Evolutionary conservation across 1,140 invertebrate genomes (phyloP).

Genomic region (Bombyx mandarina): DNA sequence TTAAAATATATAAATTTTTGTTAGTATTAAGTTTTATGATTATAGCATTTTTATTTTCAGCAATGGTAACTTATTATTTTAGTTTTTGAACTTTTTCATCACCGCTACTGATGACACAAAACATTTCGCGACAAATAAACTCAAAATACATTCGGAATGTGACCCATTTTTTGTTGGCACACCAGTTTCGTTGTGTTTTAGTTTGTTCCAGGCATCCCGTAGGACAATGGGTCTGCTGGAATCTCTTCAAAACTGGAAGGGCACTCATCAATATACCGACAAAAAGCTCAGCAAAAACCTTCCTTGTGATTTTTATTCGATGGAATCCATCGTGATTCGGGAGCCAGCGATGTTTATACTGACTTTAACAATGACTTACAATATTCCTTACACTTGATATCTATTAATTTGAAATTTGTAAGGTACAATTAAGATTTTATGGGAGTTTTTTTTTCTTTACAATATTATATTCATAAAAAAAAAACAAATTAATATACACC

Average conservation of each 20-base stretch:
- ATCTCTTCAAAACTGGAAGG: slow-evolving; percentile 57
- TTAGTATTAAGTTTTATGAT: too few species aligned
- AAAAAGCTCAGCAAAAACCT: slow-evolving; percentile 56
- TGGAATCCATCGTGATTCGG: slow-evolving; percentile 45
- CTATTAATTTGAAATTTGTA: too few species aligned
- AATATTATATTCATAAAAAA: too few species aligned
- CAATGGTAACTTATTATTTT: too few species aligned
- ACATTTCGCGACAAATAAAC: slow-evolving; percentile 5
- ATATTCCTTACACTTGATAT: too few species aligned
- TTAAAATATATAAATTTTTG: too few species aligned
- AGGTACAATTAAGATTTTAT: too few species aligned
- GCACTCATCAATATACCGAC: slow-evolving; percentile 57
- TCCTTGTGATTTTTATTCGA: slow-evolving; percentile 61
- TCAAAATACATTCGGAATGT: slow-evolving; percentile 7
- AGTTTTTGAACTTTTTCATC: background rate
- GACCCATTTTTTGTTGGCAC: slow-evolving; percentile 4
- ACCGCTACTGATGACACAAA: slow-evolving; percentile 1
- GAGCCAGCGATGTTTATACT: background rate
- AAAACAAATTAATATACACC: too few species aligned
- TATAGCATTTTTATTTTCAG: too few species aligned
- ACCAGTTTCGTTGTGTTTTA: slow-evolving; percentile 5
- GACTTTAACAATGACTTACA: too few species aligned
- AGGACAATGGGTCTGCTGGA: slow-evolving; percentile 31
- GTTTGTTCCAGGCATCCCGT: slow-evolving; percentile 6
- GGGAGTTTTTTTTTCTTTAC: too few species aligned